A percentile compares a stretch with the other conserved stretches of the same genome.
These are phyloP conservation scores for Lithophane ornitopus DNA, from an alignment of 2,888 invertebrate genomes.

Conservation along the genomic window DNA sequence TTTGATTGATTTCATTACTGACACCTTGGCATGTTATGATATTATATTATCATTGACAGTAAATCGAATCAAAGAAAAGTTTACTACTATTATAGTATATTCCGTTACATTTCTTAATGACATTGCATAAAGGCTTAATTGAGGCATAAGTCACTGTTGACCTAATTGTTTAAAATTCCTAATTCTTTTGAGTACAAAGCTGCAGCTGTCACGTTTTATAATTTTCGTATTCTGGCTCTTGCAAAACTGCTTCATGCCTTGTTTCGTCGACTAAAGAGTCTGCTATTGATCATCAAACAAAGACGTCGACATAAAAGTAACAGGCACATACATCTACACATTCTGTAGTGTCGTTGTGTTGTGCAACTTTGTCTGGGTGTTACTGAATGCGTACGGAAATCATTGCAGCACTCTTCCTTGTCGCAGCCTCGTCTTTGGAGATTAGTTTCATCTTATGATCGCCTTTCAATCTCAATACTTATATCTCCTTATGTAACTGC, in stretches of 20 bases:
- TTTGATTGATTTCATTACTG: background rate
- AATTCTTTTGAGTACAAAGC: conserved; percentile 25
- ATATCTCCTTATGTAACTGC: conserved; percentile 68
- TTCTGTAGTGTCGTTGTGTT: conserved; percentile 70
- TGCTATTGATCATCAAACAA: conserved; percentile 74
- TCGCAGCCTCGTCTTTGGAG: conserved; percentile 71
- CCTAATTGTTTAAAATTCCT: conserved; percentile 35
- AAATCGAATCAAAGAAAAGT: background rate
- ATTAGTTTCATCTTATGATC: conserved; percentile 74
- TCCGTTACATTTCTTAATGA: conserved; percentile 9
- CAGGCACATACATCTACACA: conserved; percentile 64
- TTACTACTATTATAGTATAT: background rate
- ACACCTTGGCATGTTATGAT: background rate
- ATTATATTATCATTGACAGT: background rate
- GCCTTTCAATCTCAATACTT: conserved; percentile 67
- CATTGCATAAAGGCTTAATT: conserved; percentile 1
- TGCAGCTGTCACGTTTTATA: conserved; percentile 38
- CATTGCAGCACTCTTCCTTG: conserved; percentile 79
- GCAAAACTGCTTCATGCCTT: conserved; percentile 74
- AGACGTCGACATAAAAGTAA: conserved; percentile 73
- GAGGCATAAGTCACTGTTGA: too few species aligned
- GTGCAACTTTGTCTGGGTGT: conserved; percentile 79
- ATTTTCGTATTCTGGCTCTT: conserved; percentile 63
- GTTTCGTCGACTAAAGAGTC: conserved; percentile 70
- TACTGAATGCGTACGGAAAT: conserved; percentile 80